Percentiles rank a stretch among this genome's conserved stretches.
phyloP scores from a whole-genome alignment of 2,888 invertebrate genomes.

The Abrostola triplasia region DNA sequence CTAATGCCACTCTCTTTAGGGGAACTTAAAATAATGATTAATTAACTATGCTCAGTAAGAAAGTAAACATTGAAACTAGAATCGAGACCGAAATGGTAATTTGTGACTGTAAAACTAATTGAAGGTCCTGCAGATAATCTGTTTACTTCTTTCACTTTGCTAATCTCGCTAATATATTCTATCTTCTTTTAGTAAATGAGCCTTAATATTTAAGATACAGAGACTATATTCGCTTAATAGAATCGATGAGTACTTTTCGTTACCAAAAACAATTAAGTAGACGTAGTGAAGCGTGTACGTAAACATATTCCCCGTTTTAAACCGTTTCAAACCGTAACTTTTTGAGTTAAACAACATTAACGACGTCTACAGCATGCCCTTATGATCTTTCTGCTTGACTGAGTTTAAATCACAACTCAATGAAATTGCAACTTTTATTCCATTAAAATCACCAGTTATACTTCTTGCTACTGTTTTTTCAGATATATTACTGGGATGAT shows the following conservation, averaged over 20 bases:
- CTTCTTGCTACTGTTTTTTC: constrained; percentile 49
- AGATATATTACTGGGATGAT: constrained; percentile 88
- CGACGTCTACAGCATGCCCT: background rate
- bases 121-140: constrained; percentile 14
- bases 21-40: constrained; percentile 15
- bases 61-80: constrained; percentile 28
- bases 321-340: background rate
- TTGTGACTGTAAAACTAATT: constrained; percentile 18
- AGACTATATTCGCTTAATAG: background rate
- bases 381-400: constrained; percentile 3
- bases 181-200: too few species aligned
- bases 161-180: background rate
- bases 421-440: constrained; percentile 2
- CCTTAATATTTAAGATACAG: too few species aligned
- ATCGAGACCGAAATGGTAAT: constrained; percentile 10
- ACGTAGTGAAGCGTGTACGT: too few species aligned
- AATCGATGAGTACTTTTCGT: background rate
- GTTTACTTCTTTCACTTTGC: constrained; percentile 5
- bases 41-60: constrained; percentile 14
- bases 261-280: background rate
- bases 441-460: background rate
- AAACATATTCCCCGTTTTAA: background rate
- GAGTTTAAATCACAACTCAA: background rate
- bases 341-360: too few species aligned
- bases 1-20: background rate